Percentiles rank a stretch among this genome's conserved stretches.
These are phyloP conservation scores for Tubulanus polymorphus DNA, from an alignment of 2,888 invertebrate species.

Conservation along the genomic window DNA sequence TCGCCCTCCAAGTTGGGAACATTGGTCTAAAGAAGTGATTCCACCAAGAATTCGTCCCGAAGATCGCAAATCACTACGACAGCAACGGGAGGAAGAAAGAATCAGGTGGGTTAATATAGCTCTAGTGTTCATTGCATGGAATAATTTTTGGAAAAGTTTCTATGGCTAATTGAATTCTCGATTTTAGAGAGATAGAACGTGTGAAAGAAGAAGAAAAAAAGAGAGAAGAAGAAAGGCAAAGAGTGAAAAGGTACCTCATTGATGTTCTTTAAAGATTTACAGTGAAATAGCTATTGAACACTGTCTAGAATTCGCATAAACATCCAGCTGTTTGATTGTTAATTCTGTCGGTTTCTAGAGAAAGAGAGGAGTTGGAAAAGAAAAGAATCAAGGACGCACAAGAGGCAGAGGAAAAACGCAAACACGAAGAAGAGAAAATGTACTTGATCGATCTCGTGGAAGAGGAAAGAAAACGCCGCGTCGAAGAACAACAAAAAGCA, in stretches of 20 bases:
- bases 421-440: conserved; percentile 32
- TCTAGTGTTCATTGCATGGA: not conserved
- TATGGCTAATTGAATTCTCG: not conserved
- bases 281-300: no score
- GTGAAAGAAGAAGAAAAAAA: conserved; percentile 33
- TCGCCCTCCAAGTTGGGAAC: conserved; percentile 43
- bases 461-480: conserved; percentile 19
- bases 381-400: conserved; percentile 17
- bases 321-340: no score
- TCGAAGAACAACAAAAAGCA: not conserved
- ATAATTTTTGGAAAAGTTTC: no score
- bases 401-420: conserved; percentile 27
- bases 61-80: conserved; percentile 38
- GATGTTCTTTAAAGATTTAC: no score
- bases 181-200: conserved; percentile 27
- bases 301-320: no score
- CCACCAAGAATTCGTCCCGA: conserved; percentile 41
- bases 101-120: conserved; percentile 26
- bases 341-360: conserved; percentile 21
- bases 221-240: conserved; percentile 28
- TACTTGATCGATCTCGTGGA: conserved; percentile 26
- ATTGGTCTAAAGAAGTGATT: conserved; percentile 47
- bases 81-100: conserved; percentile 44
- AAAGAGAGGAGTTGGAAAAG: conserved; percentile 33
- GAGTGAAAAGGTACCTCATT: conserved; percentile 29